Base-by-base conservation (phyloP, 2,113 vertebrate species). In the Rhodinocichla rosea region DNA sequence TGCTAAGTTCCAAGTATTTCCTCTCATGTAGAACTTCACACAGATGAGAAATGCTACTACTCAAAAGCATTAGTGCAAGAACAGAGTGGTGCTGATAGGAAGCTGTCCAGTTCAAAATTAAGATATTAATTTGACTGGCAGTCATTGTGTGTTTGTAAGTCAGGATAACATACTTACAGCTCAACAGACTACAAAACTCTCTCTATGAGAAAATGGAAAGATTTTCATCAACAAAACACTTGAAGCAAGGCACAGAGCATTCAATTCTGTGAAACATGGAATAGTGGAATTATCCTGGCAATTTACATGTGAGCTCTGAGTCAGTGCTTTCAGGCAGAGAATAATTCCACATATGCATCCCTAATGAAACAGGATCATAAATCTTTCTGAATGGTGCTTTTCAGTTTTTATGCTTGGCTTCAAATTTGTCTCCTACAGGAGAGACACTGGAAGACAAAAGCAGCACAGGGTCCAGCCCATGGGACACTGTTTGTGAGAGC, bases 271-370 rank as follows among this genome's bases (percentile, higher is more conserved):
- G 73, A 87, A 94, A 89, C 52, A 75, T 0, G 7, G 89, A 81
- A 70, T 37, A 84, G 77, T 60, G 86, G 88, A 92, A 92, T 89
- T 91, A 93, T 67, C 62, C 60, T 56, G 56, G 56, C 83, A 92
- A 95, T 95, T 94, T 90, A 80, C 96, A 92, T 70, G 83, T 81
- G 83, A 92, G 83, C 60, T 95, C 73, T 83, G 83, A 96, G 91
- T 91, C 89, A 92, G 73, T 90, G 80, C 80, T 87, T 93, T 94
- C 76, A 91, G 65, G 80, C 68, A 89, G 20, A 40, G 85, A 91
- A 68, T 83, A 92, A 94, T 67, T 92, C 90, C 68, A 83, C 56
- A 42, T 47, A 86, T 81, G 92, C 77, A 96, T 40, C 11, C 52
- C 55, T 63, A 79, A 87, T 84, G 89, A 92, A 96, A 87, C 35